Base-by-base conservation (phyloP, 2,888 invertebrate genomes). In the Conomelus anceps region DNA sequence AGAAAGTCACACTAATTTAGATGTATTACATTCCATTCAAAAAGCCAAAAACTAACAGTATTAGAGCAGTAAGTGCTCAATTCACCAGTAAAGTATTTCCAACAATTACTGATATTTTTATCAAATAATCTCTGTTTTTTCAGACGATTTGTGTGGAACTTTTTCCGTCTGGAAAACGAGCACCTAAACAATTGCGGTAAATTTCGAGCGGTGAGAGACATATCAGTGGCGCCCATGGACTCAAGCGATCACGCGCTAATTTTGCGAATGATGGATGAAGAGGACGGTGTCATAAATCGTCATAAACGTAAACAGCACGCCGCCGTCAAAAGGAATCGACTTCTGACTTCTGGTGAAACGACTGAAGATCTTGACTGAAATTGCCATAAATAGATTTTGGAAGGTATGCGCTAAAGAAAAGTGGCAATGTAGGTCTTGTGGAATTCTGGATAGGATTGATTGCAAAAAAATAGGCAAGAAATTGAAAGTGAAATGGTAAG, bases 111-210 rank as follows among this genome's bases (percentile, higher is more conserved):
- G n/a, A 26, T 26, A 11, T 26, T 26, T 26, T 26, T 26, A 11
- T 26, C 6, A 26, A 26, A 7, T 7, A 26, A 26, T 3, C 22
- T 88, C 22, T 26, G 89, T 22, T 88, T 89, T 91, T 91, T 17
- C 92, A 94, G 95, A 90, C 94, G 97, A 88, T 98, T 98, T 93
- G 95, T 98, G 20, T 98, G 98, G 98, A 98, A 98, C 93, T 98
- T 96, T 92, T 97, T 98, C 94, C 97, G 98, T 0, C 93, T 98
- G 91, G 98, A 98, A 93, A 98, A 98, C 93, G 98, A 98, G 92
- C 98, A 98, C 93, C 94, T 98, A 90, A 98, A 98, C 93, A 98
- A 98, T 93, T 98, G 97, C 93, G 98, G 98, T 94, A 96, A 96
- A 93, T 98, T 98, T 94, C 94, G 98, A 93, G 98, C 98, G 11